Base-by-base conservation (phyloP, 2,113 vertebrate genomes). In the Peromyscus polionotus region DNA sequence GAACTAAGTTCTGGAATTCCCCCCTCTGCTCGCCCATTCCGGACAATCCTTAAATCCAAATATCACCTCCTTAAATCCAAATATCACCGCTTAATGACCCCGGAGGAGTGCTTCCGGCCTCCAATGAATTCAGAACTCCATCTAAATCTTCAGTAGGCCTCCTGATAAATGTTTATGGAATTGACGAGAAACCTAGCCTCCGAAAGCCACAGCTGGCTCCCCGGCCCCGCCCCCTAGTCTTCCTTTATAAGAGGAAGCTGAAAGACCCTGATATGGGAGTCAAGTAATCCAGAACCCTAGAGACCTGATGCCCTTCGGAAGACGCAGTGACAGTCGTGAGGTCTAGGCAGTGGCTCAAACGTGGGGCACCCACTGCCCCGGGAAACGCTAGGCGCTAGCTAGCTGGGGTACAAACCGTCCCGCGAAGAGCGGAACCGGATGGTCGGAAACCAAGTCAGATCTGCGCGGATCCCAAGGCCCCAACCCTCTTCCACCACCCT, bases 1-100 rank as follows among this genome's bases (percentile, higher is more conserved):
- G 59, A 96, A 1, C 68, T 75, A 81, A 81, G 72, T 95, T 98
- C 91, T 96, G 97, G 98, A 98, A 98, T 98, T 72, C 54, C 97
- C 98, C 98, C 98, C 95, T 19, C 6, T 91, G 39, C 51, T 93
- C 57, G 77, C n/a, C 67, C 42, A 83, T 91, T 91, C 70, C 91
- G 13, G 39, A 77, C 84, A 54, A n/a, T 67, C 77, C 68, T 59
- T 24, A 76, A 96, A 94, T 90, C n/a, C 93, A 95, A 97, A 89
- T 89, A 24, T 91, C 73, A 51, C 83, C 81, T 67, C 77, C 68
- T 59, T 24, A 76, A 96, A 94, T 90, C n/a, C 93, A 95, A 97
- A 89, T 89, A 24, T 91, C 73, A 51, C 83, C 81, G 79, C 90
- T 86, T 77, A 93, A 93, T 80, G 90, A 77, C 97, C 72, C 65